These are phyloP conservation scores for Elgonia sp. DNA, from an alignment of 2,888 invertebrate genomes.

Conservation along the genomic window DNA sequence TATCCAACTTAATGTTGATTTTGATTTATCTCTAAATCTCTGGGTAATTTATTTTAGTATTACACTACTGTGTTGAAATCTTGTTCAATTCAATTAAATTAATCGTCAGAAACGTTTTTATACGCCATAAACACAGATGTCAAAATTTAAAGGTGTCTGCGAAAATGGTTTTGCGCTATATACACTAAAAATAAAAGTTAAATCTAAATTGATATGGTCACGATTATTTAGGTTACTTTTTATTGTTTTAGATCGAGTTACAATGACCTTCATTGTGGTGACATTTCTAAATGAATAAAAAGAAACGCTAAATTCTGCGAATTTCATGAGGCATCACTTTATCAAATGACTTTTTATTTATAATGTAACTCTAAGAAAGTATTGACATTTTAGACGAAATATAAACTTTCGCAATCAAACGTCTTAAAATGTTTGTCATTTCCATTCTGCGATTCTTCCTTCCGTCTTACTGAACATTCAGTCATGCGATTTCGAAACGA, in stretches of 20 bases:
- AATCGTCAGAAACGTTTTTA: too few species aligned
- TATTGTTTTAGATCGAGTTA: not conserved
- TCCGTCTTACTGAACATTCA: constrained; percentile 27
- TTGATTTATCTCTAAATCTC: too few species aligned
- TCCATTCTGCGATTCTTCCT: constrained; percentile 43
- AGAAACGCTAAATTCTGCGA: not conserved
- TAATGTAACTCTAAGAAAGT: too few species aligned
- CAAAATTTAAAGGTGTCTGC: not conserved
- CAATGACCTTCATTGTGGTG: constrained; percentile 7
- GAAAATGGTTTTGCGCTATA: not conserved
- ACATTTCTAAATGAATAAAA: constrained; percentile 27
- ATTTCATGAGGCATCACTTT: not conserved
- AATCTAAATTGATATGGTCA: constrained; percentile 39
- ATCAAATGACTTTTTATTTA: too few species aligned
- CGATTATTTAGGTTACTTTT: constrained; percentile 56
- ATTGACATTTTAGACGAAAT: not conserved
- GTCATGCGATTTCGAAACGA: constrained; percentile 54
- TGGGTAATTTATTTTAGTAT: too few species aligned
- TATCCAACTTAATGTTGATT: too few species aligned
- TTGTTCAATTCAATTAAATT: too few species aligned
- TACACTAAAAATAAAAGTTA: constrained; percentile 1
- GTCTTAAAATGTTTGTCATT: constrained; percentile 28
- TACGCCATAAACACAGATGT: not conserved
- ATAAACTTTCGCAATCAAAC: not conserved
- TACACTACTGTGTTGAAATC: too few species aligned